phyloP scores from a whole-genome alignment of 1,140 invertebrate species.

The Phymorhynchus buccinoides region DNA sequence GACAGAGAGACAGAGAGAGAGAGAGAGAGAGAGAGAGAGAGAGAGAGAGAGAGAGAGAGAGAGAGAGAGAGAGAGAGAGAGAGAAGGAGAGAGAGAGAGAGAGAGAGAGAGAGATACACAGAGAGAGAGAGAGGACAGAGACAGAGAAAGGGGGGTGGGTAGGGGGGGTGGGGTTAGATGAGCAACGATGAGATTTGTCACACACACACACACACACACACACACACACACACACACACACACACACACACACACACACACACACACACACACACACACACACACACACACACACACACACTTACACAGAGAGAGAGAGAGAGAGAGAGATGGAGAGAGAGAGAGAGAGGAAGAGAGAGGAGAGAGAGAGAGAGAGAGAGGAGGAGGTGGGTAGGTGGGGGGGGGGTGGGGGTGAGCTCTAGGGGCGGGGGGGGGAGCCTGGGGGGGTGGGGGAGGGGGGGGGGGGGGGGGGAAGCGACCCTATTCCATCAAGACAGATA shows the following conservation, averaged over 20 bases:
- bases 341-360: too few relatives aligned
- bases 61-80: constrained; percentile 21
- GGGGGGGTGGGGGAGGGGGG: too few relatives aligned
- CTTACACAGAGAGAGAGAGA: constrained; percentile 16
- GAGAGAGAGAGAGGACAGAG: constrained; percentile 19
- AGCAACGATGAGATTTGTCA: background rate
- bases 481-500: too few relatives aligned
- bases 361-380: too few relatives aligned
- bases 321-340: too few relatives aligned
- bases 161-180: background rate
- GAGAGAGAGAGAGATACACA: background rate
- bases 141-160: background rate
- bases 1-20: constrained; percentile 18
- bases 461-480: too few relatives aligned
- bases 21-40: constrained; percentile 22
- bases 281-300: constrained; percentile 2
- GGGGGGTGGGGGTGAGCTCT: too few relatives aligned
- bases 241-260: background rate
- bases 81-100: constrained; percentile 9
- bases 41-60: background rate
- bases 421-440: too few relatives aligned
- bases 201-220: constrained; percentile 7
- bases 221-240: background rate
- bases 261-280: background rate
- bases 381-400: too few relatives aligned